phyloP scores from a whole-genome alignment of 2,797 vertebrate species.

The Astyanax mexicanus region DNA sequence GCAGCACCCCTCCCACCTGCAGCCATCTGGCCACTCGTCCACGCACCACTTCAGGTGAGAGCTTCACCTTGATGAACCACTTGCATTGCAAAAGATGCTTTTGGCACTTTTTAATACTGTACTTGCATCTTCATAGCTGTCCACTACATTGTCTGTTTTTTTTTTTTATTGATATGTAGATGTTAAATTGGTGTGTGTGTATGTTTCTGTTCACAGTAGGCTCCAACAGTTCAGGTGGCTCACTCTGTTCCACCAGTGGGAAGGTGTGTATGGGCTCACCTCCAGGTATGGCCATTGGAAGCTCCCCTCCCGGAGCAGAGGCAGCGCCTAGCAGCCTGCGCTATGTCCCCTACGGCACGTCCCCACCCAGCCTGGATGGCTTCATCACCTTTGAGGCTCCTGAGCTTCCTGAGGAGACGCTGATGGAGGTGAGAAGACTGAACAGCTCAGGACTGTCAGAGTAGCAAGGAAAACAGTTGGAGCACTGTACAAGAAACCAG shows the following conservation, averaged over 20 bases:
- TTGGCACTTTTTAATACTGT: not conserved
- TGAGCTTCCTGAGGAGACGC: slow-evolving; percentile 94
- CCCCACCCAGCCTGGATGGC: slow-evolving; percentile 93
- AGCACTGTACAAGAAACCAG: not conserved
- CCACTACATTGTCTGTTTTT: too few species aligned
- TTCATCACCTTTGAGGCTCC: slow-evolving; percentile 97
- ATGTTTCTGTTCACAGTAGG: slow-evolving; percentile 81
- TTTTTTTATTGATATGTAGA: too few species aligned
- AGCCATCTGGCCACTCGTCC: slow-evolving; percentile 89
- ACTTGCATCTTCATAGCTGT: not conserved
- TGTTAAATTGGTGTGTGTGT: not conserved
- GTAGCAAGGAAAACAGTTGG: not conserved
- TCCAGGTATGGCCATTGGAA: slow-evolving; percentile 85
- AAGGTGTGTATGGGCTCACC: slow-evolving; percentile 90
- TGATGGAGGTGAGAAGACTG: slow-evolving; percentile 91
- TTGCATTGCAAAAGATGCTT: too few species aligned
- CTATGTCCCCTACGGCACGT: slow-evolving; percentile 93
- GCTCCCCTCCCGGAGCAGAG: slow-evolving; percentile 89
- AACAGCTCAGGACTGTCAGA: too few species aligned
- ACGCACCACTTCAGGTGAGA: slow-evolving; percentile 92
- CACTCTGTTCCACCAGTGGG: slow-evolving; percentile 92
- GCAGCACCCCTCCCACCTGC: slow-evolving; percentile 87
- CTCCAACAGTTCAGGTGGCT: slow-evolving; percentile 93
- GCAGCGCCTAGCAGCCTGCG: slow-evolving; percentile 88
- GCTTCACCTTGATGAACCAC: slow-evolving; percentile 2